Conservation (phyloP, 2,888 invertebrate species). For the Seira ritae region DNA sequence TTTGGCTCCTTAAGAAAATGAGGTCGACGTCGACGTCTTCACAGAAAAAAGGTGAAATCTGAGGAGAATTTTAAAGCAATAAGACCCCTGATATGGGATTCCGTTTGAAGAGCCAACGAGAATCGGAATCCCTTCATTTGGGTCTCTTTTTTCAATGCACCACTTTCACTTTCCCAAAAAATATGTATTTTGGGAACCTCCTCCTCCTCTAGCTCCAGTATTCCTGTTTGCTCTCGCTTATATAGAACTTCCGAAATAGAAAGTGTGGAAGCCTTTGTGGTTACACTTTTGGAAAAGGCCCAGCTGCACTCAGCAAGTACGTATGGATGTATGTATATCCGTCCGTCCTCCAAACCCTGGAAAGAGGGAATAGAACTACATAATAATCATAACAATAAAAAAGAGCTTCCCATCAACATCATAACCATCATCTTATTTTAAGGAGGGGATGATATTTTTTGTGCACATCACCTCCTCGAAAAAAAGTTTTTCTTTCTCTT, state of each 20-base stretch:
- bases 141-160: no score
- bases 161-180: background rate
- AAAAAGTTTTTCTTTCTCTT: slow-evolving; percentile 12
- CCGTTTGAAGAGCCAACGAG: no score
- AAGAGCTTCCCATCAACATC: background rate
- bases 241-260: no score
- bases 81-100: slow-evolving; percentile 12
- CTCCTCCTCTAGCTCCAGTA: slow-evolving; percentile 17
- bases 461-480: background rate
- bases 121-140: no score
- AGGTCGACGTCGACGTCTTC: slow-evolving; percentile 59
- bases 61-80: slow-evolving; percentile 60
- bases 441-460: background rate
- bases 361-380: background rate
- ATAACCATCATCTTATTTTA: background rate
- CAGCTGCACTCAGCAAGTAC: no score
- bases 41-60: slow-evolving; percentile 63
- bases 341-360: no score
- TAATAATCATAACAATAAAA: background rate
- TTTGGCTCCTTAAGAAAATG: slow-evolving; percentile 34
- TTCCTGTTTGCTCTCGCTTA: no score
- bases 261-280: no score
- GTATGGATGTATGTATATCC: no score
- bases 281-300: no score
- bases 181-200: no score